A percentile compares a stretch with the other conserved stretches of the same genome.
Conservation (phyloP, 2,797 vertebrate genomes). For the Amniataba percoides region DNA sequence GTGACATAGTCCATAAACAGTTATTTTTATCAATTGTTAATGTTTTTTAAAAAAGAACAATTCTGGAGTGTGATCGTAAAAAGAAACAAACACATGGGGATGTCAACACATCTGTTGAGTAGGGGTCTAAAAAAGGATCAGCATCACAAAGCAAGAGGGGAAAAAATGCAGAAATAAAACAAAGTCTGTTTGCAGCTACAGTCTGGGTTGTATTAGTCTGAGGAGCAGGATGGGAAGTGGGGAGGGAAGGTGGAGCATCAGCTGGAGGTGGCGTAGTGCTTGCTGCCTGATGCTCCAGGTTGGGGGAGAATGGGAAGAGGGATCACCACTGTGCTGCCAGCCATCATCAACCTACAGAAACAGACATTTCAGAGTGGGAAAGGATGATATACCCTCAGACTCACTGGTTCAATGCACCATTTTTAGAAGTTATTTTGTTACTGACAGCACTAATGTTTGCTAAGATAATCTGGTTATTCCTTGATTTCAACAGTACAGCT, state of each 20-base stretch:
- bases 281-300: slow-evolving; percentile 42
- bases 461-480: neutral
- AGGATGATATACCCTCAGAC: neutral
- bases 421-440: neutral
- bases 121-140: slow-evolving; percentile 8
- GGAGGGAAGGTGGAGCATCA: slow-evolving; percentile 32
- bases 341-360: slow-evolving; percentile 60
- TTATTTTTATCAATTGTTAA: slow-evolving; percentile 27
- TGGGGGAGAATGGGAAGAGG: slow-evolving; percentile 49
- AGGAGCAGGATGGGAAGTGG: neutral
- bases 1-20: slow-evolving; percentile 33
- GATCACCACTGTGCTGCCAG: slow-evolving; percentile 64
- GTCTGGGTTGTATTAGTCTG: slow-evolving; percentile 13
- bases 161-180: slow-evolving; percentile 2
- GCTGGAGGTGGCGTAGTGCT: slow-evolving; percentile 74
- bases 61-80: slow-evolving; percentile 33
- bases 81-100: slow-evolving; percentile 10
- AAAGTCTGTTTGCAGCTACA: slow-evolving; percentile 15
- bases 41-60: neutral
- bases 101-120: slow-evolving; percentile 15
- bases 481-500: neutral
- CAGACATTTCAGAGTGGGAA: slow-evolving; percentile 9
- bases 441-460: neutral
- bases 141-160: slow-evolving; percentile 2
- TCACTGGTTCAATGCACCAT: neutral